Percentiles rank a stretch among this genome's conserved stretches.
Conservation (phyloP, 2,113 vertebrate species). For the Colistium nudipinnis region DNA sequence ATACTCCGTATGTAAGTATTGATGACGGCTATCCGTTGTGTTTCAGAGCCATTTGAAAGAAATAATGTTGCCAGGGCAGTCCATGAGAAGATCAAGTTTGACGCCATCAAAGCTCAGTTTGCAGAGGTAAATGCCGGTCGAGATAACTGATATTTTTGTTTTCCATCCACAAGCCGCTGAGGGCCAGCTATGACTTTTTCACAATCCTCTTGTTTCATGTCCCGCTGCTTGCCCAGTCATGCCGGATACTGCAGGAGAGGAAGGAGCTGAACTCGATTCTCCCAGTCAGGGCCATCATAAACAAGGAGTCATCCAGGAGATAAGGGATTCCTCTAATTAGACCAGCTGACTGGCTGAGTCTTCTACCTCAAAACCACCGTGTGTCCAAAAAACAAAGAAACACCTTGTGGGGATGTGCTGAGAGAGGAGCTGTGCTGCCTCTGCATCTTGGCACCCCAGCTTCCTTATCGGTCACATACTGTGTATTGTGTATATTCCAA, state of each 20-base stretch:
- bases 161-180: not conserved
- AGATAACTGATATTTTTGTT: not conserved
- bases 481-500: conserved; percentile 12
- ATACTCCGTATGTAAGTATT: not conserved
- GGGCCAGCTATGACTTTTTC: conserved; percentile 11
- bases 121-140: conserved; percentile 81
- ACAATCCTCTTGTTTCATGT: conserved; percentile 22
- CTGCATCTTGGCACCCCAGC: not conserved
- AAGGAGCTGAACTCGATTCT: conserved; percentile 90
- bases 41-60: conserved; percentile 94
- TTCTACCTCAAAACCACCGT: conserved; percentile 49
- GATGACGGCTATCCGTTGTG: conserved; percentile 32
- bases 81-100: conserved; percentile 91
- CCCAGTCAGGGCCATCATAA: conserved; percentile 78
- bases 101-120: conserved; percentile 87
- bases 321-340: conserved; percentile 54
- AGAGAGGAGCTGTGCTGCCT: conserved; percentile 11
- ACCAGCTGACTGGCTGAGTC: conserved; percentile 19
- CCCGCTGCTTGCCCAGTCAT: conserved; percentile 82
- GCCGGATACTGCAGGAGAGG: conserved; percentile 78
- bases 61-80: conserved; percentile 97
- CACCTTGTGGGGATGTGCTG: conserved; percentile 18
- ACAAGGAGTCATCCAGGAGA: conserved; percentile 74
- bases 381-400: conserved; percentile 15
- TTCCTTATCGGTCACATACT: not conserved